Base-by-base conservation (phyloP, 2,113 vertebrate species). In the Hirundichthys speculiger region DNA sequence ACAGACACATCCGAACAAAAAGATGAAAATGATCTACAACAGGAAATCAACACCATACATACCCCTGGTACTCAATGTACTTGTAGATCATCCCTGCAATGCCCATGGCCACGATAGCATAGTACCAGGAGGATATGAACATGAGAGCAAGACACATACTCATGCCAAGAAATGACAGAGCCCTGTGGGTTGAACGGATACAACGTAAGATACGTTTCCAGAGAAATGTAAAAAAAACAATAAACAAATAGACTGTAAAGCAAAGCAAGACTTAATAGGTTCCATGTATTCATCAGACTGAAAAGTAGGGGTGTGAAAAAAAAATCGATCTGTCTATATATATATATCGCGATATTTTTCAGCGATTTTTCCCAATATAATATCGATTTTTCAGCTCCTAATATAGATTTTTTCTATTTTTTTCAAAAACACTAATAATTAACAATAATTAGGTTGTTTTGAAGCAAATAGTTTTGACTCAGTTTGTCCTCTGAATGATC, bases 21-120 rank as follows among this genome's bases (percentile, higher is more conserved):
- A 39, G 3, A 45, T 18, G 27, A 40, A 10, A 45, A 55, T 46
- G 8, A 4, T 45, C 11, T 4, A 0, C 38, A 34, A 43, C 20
- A 11, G 25, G 6, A 62, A 18, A 64, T 13, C 7, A 30, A 18
- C 24, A 42, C 1, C 38, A 69, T 38, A 94, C 96, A 79, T 89
- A 99, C 98, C 97, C 97, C 82, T 98, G 96, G 77, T 98, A 99
- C 71, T 99, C 98, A 21, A 99, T 99, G 91, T 99, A 99, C 86
- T 99, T 99, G 92, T 99, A 99, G 90, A 99, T 99, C 96, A 99
- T 96, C 81, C 96, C 96, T 16, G 98, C 98, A n/a, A 99, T 99
- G 15, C 94, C 91, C 95, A 99, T 99, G 62, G 98, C 98, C 21
- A 97, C 96, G 62, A 99, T 94, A 25, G 98, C 97, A 2, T 99